Evolutionary conservation across 2,113 vertebrate species (phyloP).

Genomic region (Antigone vipio): DNA sequence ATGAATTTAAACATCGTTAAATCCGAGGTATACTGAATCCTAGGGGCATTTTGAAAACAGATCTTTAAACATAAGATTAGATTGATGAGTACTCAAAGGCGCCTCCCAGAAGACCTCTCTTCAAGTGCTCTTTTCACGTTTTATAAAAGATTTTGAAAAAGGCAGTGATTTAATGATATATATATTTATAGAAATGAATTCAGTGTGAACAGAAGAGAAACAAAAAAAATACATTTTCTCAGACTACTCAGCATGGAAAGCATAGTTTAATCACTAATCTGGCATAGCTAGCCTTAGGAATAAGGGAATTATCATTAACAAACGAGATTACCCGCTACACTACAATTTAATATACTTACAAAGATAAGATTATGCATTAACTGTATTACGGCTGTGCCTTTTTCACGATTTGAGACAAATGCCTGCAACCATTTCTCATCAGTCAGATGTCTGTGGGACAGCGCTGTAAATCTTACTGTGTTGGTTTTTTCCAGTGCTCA

Average conservation of each 20-base stretch:
- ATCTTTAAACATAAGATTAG: neutral
- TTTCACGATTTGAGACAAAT: neutral
- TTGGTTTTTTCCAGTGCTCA: neutral
- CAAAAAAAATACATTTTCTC: neutral
- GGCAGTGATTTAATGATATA: neutral
- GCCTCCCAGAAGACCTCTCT: neutral
- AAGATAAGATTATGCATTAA: neutral
- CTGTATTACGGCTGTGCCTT: neutral
- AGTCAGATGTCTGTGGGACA: neutral
- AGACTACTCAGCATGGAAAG: neutral
- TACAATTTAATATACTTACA: neutral
- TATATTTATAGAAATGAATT: neutral
- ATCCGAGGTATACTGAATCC: rapidly evolving
- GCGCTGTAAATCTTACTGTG: neutral
- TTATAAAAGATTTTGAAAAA: neutral
- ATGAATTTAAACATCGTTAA: neutral
- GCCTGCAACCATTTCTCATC: neutral
- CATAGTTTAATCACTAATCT: neutral
- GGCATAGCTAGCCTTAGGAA: neutral
- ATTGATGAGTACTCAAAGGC: neutral
- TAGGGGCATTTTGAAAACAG: neutral
- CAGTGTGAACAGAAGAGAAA: neutral
- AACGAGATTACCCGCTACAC: neutral
- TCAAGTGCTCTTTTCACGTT: neutral
- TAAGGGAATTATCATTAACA: neutral